phyloP scores from a whole-genome alignment of 2,888 invertebrate species.

The Dromius quadrimaculatus region DNA sequence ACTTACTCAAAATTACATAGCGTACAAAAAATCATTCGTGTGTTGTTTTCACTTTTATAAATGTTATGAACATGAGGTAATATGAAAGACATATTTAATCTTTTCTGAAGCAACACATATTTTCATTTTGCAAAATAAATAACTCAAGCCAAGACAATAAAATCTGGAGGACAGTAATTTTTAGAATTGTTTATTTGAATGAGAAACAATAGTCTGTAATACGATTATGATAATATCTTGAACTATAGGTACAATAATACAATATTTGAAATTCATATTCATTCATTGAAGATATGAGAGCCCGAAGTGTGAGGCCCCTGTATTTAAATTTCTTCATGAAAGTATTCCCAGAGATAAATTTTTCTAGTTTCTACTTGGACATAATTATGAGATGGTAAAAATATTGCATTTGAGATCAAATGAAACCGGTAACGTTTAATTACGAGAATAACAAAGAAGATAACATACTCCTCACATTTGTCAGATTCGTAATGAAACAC shows the following conservation, averaged over 20 bases:
- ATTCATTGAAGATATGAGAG: neutral
- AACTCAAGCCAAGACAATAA: neutral
- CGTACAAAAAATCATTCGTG: slow-evolving; percentile 14
- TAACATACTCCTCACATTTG: no score
- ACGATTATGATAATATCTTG: neutral
- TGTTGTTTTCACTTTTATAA: slow-evolving; percentile 35
- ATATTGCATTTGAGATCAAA: no score
- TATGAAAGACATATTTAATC: slow-evolving; percentile 1
- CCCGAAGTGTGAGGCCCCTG: no score
- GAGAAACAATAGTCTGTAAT: slow-evolving; percentile 1
- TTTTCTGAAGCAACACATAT: neutral
- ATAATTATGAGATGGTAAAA: no score
- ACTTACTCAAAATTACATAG: slow-evolving; percentile 19
- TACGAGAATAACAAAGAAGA: no score
- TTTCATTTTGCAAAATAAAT: neutral
- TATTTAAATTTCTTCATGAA: no score
- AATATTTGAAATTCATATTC: slow-evolving; percentile 1
- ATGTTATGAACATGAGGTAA: slow-evolving; percentile 22
- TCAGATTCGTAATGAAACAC: no score
- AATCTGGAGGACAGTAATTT: neutral
- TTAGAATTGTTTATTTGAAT: slow-evolving; percentile 8
- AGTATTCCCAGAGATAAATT: no score
- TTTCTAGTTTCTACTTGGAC: no score
- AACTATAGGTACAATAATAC: neutral
- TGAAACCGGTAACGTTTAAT: no score